Evolutionary conservation across 2,113 vertebrate genomes (phyloP).

Genomic region (Bothrops jararaca): DNA sequence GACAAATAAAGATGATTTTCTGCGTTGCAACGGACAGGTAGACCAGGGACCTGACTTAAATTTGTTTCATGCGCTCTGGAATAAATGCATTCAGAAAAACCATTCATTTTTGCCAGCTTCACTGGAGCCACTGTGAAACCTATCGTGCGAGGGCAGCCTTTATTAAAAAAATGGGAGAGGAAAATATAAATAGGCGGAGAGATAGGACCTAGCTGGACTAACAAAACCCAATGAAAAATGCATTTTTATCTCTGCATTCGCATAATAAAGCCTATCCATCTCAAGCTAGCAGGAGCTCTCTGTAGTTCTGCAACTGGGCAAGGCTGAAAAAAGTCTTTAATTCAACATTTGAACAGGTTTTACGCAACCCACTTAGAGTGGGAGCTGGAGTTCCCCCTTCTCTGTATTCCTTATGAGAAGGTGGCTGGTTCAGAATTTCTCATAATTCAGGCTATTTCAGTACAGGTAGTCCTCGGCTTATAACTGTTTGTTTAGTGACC

Average conservation of each 20-base stretch:
- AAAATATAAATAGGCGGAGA: neutral
- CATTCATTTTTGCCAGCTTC: neutral
- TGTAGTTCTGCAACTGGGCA: neutral
- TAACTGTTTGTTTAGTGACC: too few relatives aligned
- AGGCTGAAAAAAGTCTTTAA: neutral
- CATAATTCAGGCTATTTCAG: neutral
- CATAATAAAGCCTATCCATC: neutral
- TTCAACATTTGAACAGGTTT: neutral
- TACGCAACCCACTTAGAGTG: neutral
- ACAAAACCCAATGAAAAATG: neutral
- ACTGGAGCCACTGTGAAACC: neutral
- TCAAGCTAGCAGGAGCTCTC: neutral
- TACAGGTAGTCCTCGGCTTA: too few relatives aligned
- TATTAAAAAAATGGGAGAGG: neutral
- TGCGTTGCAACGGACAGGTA: rapidly evolving
- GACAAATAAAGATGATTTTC: neutral
- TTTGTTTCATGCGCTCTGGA: neutral
- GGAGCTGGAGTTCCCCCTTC: too few relatives aligned
- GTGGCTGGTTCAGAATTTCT: neutral
- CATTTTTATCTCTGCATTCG: neutral
- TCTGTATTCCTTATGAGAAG: neutral
- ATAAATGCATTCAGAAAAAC: neutral
- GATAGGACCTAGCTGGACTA: neutral
- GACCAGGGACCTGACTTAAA: neutral
- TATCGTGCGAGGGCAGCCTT: rapidly evolving